Percentiles rank a stretch among this genome's conserved stretches.
Evolutionary conservation across 1,140 invertebrate genomes (phyloP).

Genomic region (Arion vulgaris): DNA sequence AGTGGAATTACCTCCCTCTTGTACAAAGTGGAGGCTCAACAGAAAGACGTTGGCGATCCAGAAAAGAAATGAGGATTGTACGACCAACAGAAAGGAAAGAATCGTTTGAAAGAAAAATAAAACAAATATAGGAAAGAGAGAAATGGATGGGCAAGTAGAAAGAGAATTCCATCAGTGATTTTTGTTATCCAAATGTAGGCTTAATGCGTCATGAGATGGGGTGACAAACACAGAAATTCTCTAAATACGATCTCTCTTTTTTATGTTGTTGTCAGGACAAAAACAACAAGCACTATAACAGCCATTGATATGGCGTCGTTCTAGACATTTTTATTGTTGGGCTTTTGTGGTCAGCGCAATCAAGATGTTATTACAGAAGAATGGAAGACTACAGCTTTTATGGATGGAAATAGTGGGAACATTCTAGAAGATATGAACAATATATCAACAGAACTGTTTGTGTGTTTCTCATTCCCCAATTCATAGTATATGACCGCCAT

Average conservation of each 20-base stretch:
- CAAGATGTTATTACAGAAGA: background rate
- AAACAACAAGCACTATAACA: background rate
- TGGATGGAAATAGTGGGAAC: background rate
- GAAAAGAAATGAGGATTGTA: slow-evolving; percentile 9
- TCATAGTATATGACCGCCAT: too few relatives aligned
- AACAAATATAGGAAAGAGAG: slow-evolving; percentile 20
- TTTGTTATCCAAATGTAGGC: slow-evolving; percentile 11
- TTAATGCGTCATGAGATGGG: slow-evolving; percentile 27
- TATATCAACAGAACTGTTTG: too few relatives aligned
- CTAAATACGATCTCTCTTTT: slow-evolving; percentile 9
- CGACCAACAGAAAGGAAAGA: slow-evolving; percentile 5
- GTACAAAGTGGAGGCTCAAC: slow-evolving; percentile 2
- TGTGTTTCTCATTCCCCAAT: too few relatives aligned
- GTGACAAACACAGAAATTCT: slow-evolving; percentile 26
- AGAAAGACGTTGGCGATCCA: slow-evolving; percentile 3
- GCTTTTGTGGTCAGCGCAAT: background rate
- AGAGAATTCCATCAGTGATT: slow-evolving; percentile 30
- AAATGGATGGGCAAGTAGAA: slow-evolving; percentile 9
- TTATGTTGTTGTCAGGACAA: background rate
- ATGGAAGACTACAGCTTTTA: background rate
- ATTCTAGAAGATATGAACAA: too few relatives aligned
- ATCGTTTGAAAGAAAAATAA: slow-evolving; percentile 24
- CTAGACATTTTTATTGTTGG: background rate
- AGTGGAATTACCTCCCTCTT: slow-evolving; percentile 10
- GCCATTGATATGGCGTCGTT: background rate